Percentiles rank a stretch among this genome's conserved stretches.
Evolutionary conservation across 2,888 invertebrate species (phyloP).

Genomic region (Heteromyza rotundicornis): DNA sequence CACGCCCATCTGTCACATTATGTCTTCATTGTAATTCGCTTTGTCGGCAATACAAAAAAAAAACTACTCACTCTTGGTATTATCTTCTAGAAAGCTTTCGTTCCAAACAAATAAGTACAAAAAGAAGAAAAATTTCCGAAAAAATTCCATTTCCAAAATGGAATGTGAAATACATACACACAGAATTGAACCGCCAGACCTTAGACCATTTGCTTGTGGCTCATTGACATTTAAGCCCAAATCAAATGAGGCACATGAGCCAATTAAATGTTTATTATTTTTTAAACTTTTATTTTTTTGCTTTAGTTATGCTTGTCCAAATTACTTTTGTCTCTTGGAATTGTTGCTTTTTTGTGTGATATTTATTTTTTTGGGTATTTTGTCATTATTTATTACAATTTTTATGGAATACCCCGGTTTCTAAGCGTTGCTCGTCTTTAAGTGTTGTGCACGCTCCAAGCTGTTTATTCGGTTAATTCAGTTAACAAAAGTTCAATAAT

Average conservation of each 20-base stretch:
- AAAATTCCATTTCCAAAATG: too few species aligned
- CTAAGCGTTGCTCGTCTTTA: too few species aligned
- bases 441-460: too few species aligned
- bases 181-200: too few species aligned
- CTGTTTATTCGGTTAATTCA: slow-evolving; percentile 24
- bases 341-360: too few species aligned
- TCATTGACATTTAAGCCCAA: slow-evolving; percentile 17
- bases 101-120: background rate
- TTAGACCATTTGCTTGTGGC: background rate
- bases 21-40: background rate
- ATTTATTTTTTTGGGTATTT: too few species aligned
- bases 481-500: slow-evolving; percentile 11
- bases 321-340: background rate
- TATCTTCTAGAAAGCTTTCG: background rate
- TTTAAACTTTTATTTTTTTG: too few species aligned
- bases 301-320: slow-evolving; percentile 23
- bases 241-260: slow-evolving; percentile 6
- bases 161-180: too few species aligned
- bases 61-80: background rate
- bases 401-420: too few species aligned
- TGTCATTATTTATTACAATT: too few species aligned
- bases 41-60: background rate
- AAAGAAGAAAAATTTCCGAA: background rate
- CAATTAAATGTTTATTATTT: slow-evolving; percentile 15
- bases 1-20: background rate